phyloP scores from a whole-genome alignment of 2,888 invertebrate genomes.

The Euphydryas editha region DNA sequence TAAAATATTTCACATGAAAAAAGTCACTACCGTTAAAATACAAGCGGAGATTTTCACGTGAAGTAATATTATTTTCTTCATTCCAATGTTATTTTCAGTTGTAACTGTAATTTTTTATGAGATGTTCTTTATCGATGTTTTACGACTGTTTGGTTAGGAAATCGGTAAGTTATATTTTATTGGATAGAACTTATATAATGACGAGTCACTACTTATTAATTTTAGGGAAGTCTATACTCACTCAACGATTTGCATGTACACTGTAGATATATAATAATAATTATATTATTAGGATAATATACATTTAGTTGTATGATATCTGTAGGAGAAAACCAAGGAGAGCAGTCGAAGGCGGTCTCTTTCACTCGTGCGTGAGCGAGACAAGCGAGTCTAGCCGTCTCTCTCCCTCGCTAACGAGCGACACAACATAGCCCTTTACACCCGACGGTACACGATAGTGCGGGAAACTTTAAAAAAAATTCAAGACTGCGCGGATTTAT shows the following conservation, averaged over 20 bases:
- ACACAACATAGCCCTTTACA: no score
- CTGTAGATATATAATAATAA: no score
- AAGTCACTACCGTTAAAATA: constrained; percentile 34
- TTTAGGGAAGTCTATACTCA: neutral
- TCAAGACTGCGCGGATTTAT: no score
- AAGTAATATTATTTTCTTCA: constrained; percentile 34
- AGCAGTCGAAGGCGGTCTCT: no score
- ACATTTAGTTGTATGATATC: neutral
- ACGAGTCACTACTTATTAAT: neutral
- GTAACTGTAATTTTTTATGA: constrained; percentile 30
- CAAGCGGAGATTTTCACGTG: constrained; percentile 26
- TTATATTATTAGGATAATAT: no score
- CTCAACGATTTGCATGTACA: no score
- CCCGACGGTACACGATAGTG: no score
- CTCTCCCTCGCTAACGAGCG: no score
- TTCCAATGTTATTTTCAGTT: constrained; percentile 31
- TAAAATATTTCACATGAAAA: constrained; percentile 32
- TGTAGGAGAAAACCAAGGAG: no score
- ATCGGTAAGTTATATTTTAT: constrained; percentile 21
- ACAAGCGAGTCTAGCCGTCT: no score
- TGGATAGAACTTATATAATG: constrained; percentile 14
- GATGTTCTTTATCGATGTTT: constrained; percentile 36
- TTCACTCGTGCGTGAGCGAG: no score
- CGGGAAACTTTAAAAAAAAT: no score
- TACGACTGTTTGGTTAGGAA: constrained; percentile 36